Evolutionary conservation across 2,113 vertebrate species (phyloP).

Genomic region (Etheostoma spectabile): DNA sequence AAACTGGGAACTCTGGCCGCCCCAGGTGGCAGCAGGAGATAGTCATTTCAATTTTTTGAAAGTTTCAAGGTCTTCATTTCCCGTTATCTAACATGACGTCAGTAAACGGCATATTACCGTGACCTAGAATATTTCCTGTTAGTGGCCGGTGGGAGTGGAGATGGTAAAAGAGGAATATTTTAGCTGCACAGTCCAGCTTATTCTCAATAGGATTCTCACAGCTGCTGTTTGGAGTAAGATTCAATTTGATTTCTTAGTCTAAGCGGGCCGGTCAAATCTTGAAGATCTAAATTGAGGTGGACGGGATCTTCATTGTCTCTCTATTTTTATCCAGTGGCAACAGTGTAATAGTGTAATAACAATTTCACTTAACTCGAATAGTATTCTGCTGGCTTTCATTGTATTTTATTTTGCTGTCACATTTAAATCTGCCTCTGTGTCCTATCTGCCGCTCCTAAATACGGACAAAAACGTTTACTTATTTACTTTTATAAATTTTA

Average conservation of each 20-base stretch:
- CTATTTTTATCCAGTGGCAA: not conserved
- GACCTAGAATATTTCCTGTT: conserved; percentile 29
- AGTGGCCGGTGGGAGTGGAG: conserved; percentile 13
- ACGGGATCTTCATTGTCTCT: not conserved
- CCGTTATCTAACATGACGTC: conserved; percentile 28
- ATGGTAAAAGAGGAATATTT: conserved; percentile 10
- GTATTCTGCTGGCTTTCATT: not conserved
- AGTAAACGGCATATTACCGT: conserved; percentile 25
- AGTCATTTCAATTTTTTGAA: conserved; percentile 45
- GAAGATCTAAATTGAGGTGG: not conserved
- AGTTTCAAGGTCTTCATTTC: conserved; percentile 51
- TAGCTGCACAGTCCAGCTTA: conserved; percentile 1
- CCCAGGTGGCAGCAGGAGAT: conserved; percentile 60
- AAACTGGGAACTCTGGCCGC: conserved; percentile 24
- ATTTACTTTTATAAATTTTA: not conserved
- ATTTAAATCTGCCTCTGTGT: not conserved
- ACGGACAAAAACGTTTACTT: not conserved
- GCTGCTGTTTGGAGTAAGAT: not conserved
- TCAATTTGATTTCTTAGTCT: conserved; percentile 4
- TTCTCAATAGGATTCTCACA: not conserved
- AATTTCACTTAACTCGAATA: not conserved
- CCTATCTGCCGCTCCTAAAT: not conserved
- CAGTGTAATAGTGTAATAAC: not conserved
- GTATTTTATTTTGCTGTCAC: not conserved
- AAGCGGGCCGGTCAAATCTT: not conserved